Conservation (phyloP, 2,797 vertebrate genomes). For the Eremophila alpestris region DNA sequence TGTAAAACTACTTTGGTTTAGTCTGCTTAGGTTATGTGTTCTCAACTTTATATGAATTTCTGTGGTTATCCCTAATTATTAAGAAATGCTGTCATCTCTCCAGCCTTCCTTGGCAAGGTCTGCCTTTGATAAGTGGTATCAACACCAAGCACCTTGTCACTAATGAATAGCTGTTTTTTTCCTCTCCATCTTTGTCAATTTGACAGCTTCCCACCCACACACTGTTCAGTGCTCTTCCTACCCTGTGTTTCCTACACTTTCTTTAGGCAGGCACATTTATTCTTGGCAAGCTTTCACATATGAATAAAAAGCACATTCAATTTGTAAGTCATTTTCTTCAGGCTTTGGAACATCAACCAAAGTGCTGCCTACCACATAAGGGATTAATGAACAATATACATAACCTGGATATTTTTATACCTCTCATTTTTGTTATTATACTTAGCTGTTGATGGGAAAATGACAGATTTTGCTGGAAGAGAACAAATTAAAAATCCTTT, state of each 20-base stretch:
- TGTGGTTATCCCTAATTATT: background rate
- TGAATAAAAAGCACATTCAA: background rate
- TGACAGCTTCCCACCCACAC: slow-evolving; percentile 21
- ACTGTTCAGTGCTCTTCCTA: slow-evolving; percentile 7
- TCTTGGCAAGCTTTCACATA: background rate
- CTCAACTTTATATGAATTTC: background rate
- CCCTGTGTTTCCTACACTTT: slow-evolving; percentile 17
- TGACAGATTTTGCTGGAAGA: background rate
- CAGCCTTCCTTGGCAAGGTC: background rate
- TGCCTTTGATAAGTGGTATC: slow-evolving; percentile 48
- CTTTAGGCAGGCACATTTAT: background rate
- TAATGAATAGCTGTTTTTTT: background rate
- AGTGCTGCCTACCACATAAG: background rate
- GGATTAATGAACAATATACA: background rate
- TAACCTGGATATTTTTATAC: background rate
- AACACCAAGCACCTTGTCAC: slow-evolving; percentile 29
- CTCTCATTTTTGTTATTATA: background rate
- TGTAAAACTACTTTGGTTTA: background rate
- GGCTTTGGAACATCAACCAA: background rate
- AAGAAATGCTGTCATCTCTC: background rate
- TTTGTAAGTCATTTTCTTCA: slow-evolving; percentile 6
- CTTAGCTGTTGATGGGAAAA: background rate
- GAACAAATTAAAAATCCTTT: background rate
- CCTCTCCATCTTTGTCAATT: background rate
- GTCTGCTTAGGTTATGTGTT: background rate